Evolutionary conservation across 2,113 vertebrate species (phyloP).

Genomic region (Brachirus orientalis): DNA sequence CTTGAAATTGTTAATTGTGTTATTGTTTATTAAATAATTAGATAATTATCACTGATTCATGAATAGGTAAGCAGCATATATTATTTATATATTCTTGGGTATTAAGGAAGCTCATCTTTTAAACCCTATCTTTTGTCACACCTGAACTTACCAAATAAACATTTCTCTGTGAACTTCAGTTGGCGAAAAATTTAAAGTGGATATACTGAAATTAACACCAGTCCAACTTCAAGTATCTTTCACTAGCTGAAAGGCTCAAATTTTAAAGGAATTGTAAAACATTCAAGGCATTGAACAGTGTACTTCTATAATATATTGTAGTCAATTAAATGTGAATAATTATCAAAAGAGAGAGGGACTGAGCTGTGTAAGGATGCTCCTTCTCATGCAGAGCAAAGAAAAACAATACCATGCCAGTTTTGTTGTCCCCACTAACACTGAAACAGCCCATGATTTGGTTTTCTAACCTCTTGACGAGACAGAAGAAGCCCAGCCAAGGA

Average conservation of each 20-base stretch:
- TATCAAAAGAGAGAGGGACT: slow-evolving; percentile 16
- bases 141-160: too few relatives aligned
- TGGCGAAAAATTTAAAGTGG: too few relatives aligned
- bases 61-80: background rate
- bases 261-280: background rate
- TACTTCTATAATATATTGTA: background rate
- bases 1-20: background rate
- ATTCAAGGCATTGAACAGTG: background rate
- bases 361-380: slow-evolving; percentile 6
- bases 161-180: too few relatives aligned
- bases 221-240: background rate
- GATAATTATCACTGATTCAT: background rate
- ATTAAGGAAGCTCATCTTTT: too few relatives aligned
- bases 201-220: background rate
- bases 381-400: slow-evolving; percentile 43
- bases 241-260: background rate
- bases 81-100: background rate
- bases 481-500: slow-evolving; percentile 71
- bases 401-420: slow-evolving; percentile 18
- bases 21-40: slow-evolving; percentile 4
- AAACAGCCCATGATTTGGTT: slow-evolving; percentile 42
- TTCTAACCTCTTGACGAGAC: slow-evolving; percentile 75
- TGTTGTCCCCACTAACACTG: slow-evolving; percentile 19
- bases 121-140: too few relatives aligned
- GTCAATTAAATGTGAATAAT: slow-evolving; percentile 10